Base-by-base conservation (phyloP, 2,113 vertebrate genomes). In the Sigmodon hispidus region DNA sequence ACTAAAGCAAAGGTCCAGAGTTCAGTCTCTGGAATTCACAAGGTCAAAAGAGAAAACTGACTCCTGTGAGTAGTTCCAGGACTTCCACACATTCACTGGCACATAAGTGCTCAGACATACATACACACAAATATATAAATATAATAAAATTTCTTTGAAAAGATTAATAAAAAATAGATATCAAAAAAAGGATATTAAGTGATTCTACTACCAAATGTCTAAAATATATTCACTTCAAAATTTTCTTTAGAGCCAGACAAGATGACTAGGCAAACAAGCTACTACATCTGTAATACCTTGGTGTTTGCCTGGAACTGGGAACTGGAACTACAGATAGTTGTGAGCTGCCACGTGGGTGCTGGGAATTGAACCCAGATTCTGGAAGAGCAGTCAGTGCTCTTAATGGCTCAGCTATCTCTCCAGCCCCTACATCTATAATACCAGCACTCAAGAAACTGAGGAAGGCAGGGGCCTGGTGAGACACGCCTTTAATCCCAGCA, bases 131-230 rank as follows among this genome's bases (percentile, higher is more conserved):
- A 75, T 45, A 75, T 26, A 13, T 29, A 76, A 76, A 76, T 72
- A 72, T 72, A 40, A 69, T 72, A 40, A 72, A 72, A 21, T 21
- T 72, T 40, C 19, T 72, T 72, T 21, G 17, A 75, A 48, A 45
- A 48, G 29, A 4, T 55, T 50, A 52, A 19, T 52, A 90, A 90
- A 61, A 55, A 59, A 84, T 8, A 12, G 4, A 87, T 2, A 77
- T 24, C n/a, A n/a, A n/a, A 34, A 85, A 94, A 79, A 76, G 69
- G 70, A 92, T 15, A 94, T 77, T 83, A 92, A 72, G 36, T 61
- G 90, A 90, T 80, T 94, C 36, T 87, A 93, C 24, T 93, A 59
- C 1, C 36, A 80, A 59, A 92, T 90, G 73, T 94, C 70, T 96
- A 15, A 87, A 73, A 63, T 34, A n/a, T 45, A 88, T 48, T 63